Base-by-base conservation (phyloP, 2,888 invertebrate genomes). In the Callyntrura sp. region DNA sequence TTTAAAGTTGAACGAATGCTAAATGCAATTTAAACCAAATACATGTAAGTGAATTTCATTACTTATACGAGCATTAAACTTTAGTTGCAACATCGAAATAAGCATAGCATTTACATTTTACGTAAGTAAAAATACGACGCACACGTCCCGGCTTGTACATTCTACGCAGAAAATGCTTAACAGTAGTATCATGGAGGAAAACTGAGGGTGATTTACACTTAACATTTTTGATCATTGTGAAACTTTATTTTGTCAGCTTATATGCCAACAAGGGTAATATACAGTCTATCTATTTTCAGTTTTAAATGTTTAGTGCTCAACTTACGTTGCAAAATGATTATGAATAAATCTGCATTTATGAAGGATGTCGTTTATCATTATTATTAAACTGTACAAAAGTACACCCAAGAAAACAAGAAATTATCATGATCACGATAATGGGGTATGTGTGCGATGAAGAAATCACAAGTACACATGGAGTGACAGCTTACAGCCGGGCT, bases 321-420 rank as follows among this genome's bases (percentile, higher is more conserved):
- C 14, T 65, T 28, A 4, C 12, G 20, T 25, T 84, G 35, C 73
- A 28, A 84, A 84, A 55, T 35, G 43, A 23, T 55, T 55, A n/a
- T 45, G 85, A 85, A 85, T 85, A 84, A 84, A 84, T 85, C 76
- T 85, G 73, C 85, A 85, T 85, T 85, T 76, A 73, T 85, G 73
- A 76, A 76, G 85, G 57, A 85, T 70, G 84, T 70, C 76, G 76
- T 76, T 51, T 76, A 55, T 76, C 76, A 76, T 76, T 55, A 76
- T 76, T 76, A 76, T 73, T 83, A 83, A 20, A 43, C 57, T 73
- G 55, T 45, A 43, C 48, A 73, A 73, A 73, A 73, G 48, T 73
- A 73, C 45, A 45, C 48, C 43, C 73, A 78, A 55, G 78, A 78
- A 78, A 78, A 55, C 73, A 78, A 55, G 78, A 78, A 78, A 78